Evolutionary conservation across 2,113 vertebrate genomes (phyloP), one percentile per base, ranked within the genome.

Genomic region (Pedionomus torquatus): DNA sequence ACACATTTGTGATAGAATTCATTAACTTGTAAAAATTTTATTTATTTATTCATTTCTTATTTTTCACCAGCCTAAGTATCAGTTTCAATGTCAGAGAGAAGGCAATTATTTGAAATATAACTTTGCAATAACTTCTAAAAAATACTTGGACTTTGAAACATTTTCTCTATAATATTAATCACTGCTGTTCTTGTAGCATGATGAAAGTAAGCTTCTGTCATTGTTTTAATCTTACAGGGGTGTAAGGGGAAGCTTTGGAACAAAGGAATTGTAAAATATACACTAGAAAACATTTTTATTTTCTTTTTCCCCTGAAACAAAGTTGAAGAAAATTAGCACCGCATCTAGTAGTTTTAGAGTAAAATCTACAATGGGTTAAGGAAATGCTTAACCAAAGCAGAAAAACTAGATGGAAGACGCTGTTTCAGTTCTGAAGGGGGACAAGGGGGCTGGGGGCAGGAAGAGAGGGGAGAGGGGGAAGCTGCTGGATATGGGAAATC

Each of bases 81-180:
- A 51, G 7, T 9, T 83, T 75, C 41, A 16, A 77, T 31, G 15
- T 60, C 43, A 55, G 16, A 63, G 14, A 37, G 1, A 19, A 17
- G 2, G 2, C 37, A 58, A 63, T 39, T 66, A 14, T 83, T 52
- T 75, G 28, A 75, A 90, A 66, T 20, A 64, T 70, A 52, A 80
- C 5, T 57, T 92, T 87, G 20, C 44, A 85, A 10, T 58, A 54
- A 23, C 33, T 80, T 86, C 81, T 52, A 61, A 66, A 83, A 83
- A 78, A 63, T 9, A 5, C 25, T 49, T 48, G 15, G 19, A 9
- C 49, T 95, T 96, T 95, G 57, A 91, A 96, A 6, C 16, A 66
- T 82, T 94, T 96, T 61, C 23, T 70, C 19, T 92, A 10, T 66
- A 84, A 49, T 89, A 87, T 76, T 89, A 70, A 83, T 93, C 43